These are phyloP conservation scores for Mesoclemmys tuberculata DNA, from an alignment of 2,113 vertebrate species.

Conservation along the genomic window DNA sequence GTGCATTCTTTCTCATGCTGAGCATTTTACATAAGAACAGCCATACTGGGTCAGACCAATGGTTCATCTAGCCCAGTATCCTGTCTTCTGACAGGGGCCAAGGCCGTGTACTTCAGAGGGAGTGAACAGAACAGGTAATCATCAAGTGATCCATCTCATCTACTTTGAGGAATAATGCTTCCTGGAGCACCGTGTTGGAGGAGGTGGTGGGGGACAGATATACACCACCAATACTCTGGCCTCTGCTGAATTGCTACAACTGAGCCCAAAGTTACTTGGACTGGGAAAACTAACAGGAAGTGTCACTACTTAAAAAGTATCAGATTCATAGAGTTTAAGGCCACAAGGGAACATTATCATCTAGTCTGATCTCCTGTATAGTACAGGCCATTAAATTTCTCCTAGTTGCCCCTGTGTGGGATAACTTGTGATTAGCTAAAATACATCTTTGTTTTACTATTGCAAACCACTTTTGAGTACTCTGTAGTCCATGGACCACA, in stretches of 20 bases:
- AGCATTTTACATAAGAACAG: background rate
- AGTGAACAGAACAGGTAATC: too few relatives aligned
- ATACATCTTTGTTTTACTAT: background rate
- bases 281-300: background rate
- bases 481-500: background rate
- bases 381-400: too few relatives aligned
- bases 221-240: background rate
- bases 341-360: too few relatives aligned
- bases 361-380: too few relatives aligned
- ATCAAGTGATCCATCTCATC: too few relatives aligned
- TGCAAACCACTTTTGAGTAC: background rate
- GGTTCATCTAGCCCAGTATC: too few relatives aligned
- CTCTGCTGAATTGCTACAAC: background rate
- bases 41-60: too few relatives aligned
- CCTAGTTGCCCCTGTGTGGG: too few relatives aligned
- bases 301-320: background rate
- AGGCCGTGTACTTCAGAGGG: too few relatives aligned
- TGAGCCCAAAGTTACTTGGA: background rate
- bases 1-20: background rate
- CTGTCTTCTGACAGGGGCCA: too few relatives aligned
- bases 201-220: too few relatives aligned
- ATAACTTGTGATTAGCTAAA: too few relatives aligned
- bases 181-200: rapidly evolving
- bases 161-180: background rate
- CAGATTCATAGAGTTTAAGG: background rate